Base-by-base conservation (phyloP, 1,140 invertebrate species). In the Drosophila ananassae region DNA sequence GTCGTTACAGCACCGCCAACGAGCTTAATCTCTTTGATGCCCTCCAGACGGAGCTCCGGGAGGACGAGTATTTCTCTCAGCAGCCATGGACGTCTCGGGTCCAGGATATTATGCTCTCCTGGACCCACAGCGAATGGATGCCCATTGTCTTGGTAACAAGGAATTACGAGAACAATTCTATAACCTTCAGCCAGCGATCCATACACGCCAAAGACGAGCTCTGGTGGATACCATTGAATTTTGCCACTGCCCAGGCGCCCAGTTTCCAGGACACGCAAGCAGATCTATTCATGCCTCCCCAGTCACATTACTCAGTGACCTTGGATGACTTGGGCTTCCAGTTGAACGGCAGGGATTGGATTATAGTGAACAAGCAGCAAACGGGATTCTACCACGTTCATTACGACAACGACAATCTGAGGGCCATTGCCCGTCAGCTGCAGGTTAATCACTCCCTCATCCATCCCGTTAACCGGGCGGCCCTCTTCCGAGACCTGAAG, bases 331-430 rank as follows among this genome's bases (percentile, higher is more conserved):
- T 90, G 9, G 54, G 75, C 3, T 53, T 91, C 34, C 55, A 89
- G 44, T 25, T 90, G 2, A 47, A 34, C 6, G 76, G 78, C 13
- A 89, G 91, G 25, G 92, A 93, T 2, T 95, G 94, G 94, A 92
- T 93, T 37, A 92, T 95, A 9, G 52, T 95, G 0, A 95, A 95
- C 69, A 93, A 94, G 13, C 93, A 94, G 69, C 93, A 94, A 71
- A 93, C 92, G 37, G 95, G 95, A 24, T 95, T 94, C 61, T 95
- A 95, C 73, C 93, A 94, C 17, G 94, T 95, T 0, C 94, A 94
- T 57, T 96, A 96, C 60, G 94, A 95, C 34, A 41, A 48, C 0
- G 75, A 83, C 2, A 92, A 93, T 34, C 94, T 94, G 92, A 90
- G 92, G 10, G 83, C 90, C 8, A 92, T 95, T 37, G 93, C 93